A percentile compares a stretch with the other conserved stretches of the same genome.
Conservation (phyloP, 1,140 invertebrate genomes). For the Aphaenogaster rudis region DNA sequence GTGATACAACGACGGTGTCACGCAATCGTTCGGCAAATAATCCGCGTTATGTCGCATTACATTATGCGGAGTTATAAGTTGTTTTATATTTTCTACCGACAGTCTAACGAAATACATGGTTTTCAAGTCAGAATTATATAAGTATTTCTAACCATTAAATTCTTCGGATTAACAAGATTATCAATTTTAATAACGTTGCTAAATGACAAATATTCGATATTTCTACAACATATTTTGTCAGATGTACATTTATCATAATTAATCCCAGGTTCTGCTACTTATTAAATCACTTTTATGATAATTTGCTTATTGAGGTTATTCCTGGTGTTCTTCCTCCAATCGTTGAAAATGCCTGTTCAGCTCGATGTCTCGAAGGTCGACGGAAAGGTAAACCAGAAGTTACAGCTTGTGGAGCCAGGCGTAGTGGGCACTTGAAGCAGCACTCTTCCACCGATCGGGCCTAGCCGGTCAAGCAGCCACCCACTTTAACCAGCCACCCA, state of each 20-base stretch:
- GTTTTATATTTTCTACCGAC: constrained; percentile 11
- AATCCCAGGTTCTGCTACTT: neutral
- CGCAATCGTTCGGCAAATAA: constrained; percentile 71
- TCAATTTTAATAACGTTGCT: neutral
- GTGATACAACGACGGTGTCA: constrained; percentile 55
- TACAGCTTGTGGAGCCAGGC: constrained; percentile 35
- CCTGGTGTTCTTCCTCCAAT: neutral
- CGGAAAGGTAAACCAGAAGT: constrained; percentile 59
- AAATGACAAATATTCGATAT: neutral
- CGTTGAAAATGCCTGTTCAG: constrained; percentile 48
- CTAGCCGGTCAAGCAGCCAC: constrained; percentile 53
- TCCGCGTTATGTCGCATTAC: constrained; percentile 34
- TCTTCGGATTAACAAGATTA: neutral
- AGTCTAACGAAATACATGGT: neutral
- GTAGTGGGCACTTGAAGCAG: constrained; percentile 46
- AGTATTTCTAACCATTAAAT: neutral
- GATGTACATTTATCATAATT: neutral
- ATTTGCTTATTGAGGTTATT: neutral
- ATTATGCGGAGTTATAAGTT: neutral
- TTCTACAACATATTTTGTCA: neutral
- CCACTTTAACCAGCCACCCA: constrained; percentile 63
- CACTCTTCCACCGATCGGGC: constrained; percentile 36
- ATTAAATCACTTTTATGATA: neutral
- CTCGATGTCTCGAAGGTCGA: constrained; percentile 58
- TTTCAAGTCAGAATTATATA: neutral